Evolutionary conservation across 2,113 vertebrate genomes (phyloP), one percentile per base, ranked within the genome.

Genomic region (Paedocypris sp.): DNA sequence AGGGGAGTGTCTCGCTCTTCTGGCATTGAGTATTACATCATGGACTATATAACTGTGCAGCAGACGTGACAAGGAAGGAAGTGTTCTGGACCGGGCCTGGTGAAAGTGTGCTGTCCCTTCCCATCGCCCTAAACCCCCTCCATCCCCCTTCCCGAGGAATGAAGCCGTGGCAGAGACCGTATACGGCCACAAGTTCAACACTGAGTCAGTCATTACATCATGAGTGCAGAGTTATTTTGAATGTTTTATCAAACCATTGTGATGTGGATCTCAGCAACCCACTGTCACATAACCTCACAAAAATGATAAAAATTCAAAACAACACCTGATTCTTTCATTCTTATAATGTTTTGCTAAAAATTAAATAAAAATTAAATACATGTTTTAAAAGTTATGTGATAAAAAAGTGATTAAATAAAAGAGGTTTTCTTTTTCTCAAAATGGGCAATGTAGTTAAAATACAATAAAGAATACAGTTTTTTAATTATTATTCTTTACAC

Each of bases 11-110:
- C 3, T 11, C 23, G 22, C 43, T 48, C 41, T 19, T 47, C 3
- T 6, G 10, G 25, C 9, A 13, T 33, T 41, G 32, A 31, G 32
- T 22, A 62, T 67, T 62, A 54, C 41, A 26, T 67, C 49, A 67
- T 11, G 10, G 3, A 3, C 3, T 60, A 51, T 46, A 32, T 20
- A 57, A 19, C 25, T 26, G 25, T 47, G 23, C 15, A 33, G 19
- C 32, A 67, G 57, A 48, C 58, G 54, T 47, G 49, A 48, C 25
- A 29, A 19, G 19, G 29, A 32, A 1, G 11, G 48, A 33, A 33
- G 22, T 39, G 13, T 22, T 15, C 25, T 10, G 58, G 58, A 33
- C 18, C 1, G 16, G 7, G 49, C 58, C 58, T 2, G 1, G 51
- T n/a, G 5, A 59, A 54, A 54, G 32, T 6, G 18, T 39, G 32